These are phyloP conservation scores for Morelia viridis DNA, from an alignment of 2,797 vertebrate species.

Conservation along the genomic window DNA sequence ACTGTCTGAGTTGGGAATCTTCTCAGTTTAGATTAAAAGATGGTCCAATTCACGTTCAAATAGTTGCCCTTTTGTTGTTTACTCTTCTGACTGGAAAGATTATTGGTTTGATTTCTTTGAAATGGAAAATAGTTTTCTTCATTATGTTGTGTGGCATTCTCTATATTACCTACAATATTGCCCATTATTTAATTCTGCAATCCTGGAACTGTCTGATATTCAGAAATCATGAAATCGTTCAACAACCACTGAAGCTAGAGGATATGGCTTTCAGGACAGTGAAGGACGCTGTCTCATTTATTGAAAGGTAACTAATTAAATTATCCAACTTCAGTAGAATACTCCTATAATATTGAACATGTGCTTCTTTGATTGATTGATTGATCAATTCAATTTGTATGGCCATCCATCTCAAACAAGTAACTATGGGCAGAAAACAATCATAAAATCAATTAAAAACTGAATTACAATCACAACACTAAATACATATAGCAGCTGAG, in stretches of 20 bases:
- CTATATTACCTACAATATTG: conserved; percentile 73
- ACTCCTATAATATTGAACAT: not conserved
- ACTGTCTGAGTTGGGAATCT: conserved; percentile 72
- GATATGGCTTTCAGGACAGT: conserved; percentile 74
- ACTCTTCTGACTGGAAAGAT: conserved; percentile 72
- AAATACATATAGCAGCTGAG: not conserved
- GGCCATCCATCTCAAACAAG: not conserved
- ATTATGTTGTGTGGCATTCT: conserved; percentile 64
- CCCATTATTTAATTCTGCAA: conserved; percentile 75
- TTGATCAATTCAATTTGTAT: not conserved
- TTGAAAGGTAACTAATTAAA: conserved; percentile 75
- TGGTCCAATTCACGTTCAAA: conserved; percentile 53
- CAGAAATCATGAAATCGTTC: conserved; percentile 82
- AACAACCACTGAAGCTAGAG: conserved; percentile 81
- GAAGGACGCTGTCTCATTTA: conserved; percentile 80
- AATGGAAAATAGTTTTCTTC: conserved; percentile 63
- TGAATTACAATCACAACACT: not conserved
- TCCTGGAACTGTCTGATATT: conserved; percentile 90
- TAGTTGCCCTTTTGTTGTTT: conserved; percentile 69
- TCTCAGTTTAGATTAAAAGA: conserved; percentile 66
- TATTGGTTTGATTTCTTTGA: conserved; percentile 69
- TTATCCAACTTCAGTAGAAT: not conserved
- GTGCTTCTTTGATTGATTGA: not conserved
- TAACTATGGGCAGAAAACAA: not conserved
- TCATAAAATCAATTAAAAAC: not conserved